Conservation (phyloP, 1,140 invertebrate genomes). For the Ectropis grisescens region DNA sequence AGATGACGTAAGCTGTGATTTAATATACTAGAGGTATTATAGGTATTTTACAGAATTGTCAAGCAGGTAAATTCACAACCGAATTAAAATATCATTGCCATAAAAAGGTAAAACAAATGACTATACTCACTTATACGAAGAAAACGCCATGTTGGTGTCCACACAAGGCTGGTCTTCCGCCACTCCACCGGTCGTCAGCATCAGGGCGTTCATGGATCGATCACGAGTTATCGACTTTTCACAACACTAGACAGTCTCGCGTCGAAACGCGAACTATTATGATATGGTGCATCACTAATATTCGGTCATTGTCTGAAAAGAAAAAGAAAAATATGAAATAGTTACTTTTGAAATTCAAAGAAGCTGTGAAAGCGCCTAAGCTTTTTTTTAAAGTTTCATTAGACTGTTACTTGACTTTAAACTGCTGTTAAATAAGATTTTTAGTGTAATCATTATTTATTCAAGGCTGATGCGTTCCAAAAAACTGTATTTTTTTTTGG, state of each 20-base stretch:
- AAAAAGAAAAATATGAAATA: too few relatives aligned
- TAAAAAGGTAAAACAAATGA: not conserved
- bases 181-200: conserved; percentile 49
- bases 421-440: too few relatives aligned
- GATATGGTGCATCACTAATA: conserved; percentile 40
- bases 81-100: not conserved
- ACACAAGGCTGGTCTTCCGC: conserved; percentile 53
- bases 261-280: conserved; percentile 32
- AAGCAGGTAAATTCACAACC: too few relatives aligned
- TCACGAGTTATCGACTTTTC: conserved; percentile 18
- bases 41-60: not conserved
- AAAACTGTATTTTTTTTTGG: too few relatives aligned
- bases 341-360: too few relatives aligned
- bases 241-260: conserved; percentile 37
- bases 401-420: too few relatives aligned
- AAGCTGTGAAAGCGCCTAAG: too few relatives aligned
- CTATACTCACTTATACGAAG: conserved; percentile 52
- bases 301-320: conserved; percentile 19
- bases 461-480: too few relatives aligned
- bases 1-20: too few relatives aligned
- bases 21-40: not conserved
- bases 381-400: too few relatives aligned
- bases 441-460: too few relatives aligned
- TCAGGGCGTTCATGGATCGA: conserved; percentile 55
- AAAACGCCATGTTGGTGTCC: conserved; percentile 58